Evolutionary conservation across 92 coral and sea anemone species (phyloP).

Genomic region (Bergia sp.): DNA sequence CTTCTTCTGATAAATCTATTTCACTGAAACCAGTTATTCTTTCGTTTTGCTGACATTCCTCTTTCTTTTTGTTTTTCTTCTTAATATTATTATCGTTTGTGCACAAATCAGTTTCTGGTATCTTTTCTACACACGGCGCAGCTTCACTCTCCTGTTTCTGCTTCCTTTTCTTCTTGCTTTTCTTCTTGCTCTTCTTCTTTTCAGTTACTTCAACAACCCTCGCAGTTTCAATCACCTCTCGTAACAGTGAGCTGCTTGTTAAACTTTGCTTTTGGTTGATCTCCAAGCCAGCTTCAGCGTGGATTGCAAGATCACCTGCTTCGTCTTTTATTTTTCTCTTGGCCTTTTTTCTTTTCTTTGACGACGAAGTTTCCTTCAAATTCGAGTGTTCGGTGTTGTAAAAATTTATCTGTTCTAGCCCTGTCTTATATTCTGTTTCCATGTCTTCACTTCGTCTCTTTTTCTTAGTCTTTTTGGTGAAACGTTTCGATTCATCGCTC

Average conservation of each 20-base stretch:
- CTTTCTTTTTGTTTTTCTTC: slow-evolving; percentile 23
- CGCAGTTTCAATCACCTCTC: neutral
- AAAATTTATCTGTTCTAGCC: neutral
- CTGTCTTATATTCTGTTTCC: neutral
- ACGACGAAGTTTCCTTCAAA: slow-evolving; percentile 12
- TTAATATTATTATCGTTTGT: neutral
- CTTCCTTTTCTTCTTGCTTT: slow-evolving; percentile 44
- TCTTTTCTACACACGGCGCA: neutral
- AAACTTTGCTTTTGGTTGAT: slow-evolving; percentile 27
- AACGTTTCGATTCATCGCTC: neutral
- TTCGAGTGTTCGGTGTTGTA: neutral
- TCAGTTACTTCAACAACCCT: neutral
- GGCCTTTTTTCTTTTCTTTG: slow-evolving; percentile 56
- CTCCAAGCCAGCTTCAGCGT: neutral
- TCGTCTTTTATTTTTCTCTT: slow-evolving; percentile 22
- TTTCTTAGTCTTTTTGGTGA: slow-evolving; percentile 10
- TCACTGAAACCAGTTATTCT: neutral
- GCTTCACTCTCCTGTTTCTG: slow-evolving; percentile 19
- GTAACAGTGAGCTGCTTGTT: neutral
- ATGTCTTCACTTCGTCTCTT: neutral
- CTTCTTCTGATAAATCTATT: neutral
- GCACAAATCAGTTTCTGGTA: neutral
- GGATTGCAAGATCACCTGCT: neutral
- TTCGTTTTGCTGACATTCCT: slow-evolving; percentile 9
- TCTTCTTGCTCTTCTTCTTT: slow-evolving; percentile 24